Percentiles rank a stretch among this genome's conserved stretches.
These are phyloP conservation scores for Odontesthes bonariensis DNA, from an alignment of 2,113 vertebrate species.

Conservation along the genomic window DNA sequence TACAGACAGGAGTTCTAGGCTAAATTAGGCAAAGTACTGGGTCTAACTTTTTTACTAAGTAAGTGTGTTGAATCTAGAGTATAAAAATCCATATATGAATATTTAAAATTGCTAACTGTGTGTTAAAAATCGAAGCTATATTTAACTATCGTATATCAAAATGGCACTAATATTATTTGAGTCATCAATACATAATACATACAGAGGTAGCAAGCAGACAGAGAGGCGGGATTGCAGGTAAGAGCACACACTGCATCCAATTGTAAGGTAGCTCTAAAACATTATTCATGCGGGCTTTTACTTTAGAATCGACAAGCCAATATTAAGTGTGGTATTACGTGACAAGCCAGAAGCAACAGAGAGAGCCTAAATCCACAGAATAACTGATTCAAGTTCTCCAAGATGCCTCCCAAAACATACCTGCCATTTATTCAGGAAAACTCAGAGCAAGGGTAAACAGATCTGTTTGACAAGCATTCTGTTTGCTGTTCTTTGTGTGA, in stretches of 20 bases:
- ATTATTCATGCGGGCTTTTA: neutral
- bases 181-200: neutral
- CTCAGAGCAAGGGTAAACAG: neutral
- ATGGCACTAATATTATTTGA: neutral
- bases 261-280: neutral
- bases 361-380: neutral
- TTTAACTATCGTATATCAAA: neutral
- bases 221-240: neutral
- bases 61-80: too few species aligned
- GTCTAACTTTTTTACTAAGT: neutral
- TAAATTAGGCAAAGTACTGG: neutral
- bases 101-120: neutral
- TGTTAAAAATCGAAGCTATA: neutral
- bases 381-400: neutral
- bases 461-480: too few species aligned
- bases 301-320: neutral
- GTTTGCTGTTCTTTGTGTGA: too few species aligned
- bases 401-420: neutral
- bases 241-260: neutral
- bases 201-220: neutral
- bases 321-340: constrained; percentile 12
- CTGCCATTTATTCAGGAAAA: constrained; percentile 4
- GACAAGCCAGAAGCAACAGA: constrained; percentile 3
- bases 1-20: neutral
- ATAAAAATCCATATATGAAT: too few species aligned